Conservation (phyloP, 1,140 invertebrate species). For the Camponotus pennsylvanicus region DNA sequence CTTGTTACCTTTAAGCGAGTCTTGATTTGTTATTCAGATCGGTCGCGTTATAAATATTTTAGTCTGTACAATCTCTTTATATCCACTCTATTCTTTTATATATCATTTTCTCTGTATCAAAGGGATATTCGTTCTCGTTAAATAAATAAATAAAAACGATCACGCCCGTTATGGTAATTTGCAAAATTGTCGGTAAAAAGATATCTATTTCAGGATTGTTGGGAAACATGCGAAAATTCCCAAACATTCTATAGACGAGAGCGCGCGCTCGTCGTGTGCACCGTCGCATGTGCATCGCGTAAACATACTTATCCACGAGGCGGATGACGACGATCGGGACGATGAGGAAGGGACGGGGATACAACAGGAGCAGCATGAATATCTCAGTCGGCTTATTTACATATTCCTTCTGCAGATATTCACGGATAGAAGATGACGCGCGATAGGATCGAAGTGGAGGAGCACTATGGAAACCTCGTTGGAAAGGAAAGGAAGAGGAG, state of each 20-base stretch:
- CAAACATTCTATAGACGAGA: background rate
- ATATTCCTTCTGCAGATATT: conserved; percentile 71
- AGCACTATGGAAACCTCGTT: conserved; percentile 32
- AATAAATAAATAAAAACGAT: background rate
- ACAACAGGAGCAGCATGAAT: conserved; percentile 69
- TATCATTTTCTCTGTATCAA: too few relatives aligned
- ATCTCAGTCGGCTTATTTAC: conserved; percentile 75
- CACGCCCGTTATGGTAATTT: background rate
- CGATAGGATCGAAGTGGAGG: conserved; percentile 57
- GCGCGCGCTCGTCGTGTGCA: background rate
- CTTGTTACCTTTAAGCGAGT: too few relatives aligned
- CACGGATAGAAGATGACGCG: conserved; percentile 69
- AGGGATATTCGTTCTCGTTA: too few relatives aligned
- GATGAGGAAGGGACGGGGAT: background rate
- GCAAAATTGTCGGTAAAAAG: background rate
- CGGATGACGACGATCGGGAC: conserved; percentile 50
- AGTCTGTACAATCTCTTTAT: too few relatives aligned
- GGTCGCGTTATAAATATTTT: too few relatives aligned
- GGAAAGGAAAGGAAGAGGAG: background rate
- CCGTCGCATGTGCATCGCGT: conserved; percentile 27
- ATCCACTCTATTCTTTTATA: too few relatives aligned
- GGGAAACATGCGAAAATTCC: background rate
- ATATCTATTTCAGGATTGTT: background rate
- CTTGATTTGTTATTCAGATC: too few relatives aligned
- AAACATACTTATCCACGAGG: conserved; percentile 45